Conservation (phyloP, 2,797 vertebrate genomes). For the Graptemys geographica region DNA sequence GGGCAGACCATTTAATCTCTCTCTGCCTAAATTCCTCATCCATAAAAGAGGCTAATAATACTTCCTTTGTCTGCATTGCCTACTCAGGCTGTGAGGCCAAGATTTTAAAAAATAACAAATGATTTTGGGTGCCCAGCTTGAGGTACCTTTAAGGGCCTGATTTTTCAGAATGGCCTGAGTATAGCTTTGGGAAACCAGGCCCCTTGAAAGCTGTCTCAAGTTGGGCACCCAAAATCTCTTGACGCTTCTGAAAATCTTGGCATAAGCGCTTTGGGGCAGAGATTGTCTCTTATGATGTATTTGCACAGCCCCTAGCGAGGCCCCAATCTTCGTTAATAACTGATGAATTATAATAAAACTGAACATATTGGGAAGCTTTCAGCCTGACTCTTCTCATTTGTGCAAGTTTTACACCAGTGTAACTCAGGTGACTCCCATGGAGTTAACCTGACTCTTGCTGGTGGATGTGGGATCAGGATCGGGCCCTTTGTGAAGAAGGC, state of each 20-base stretch:
- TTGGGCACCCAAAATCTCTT: background rate
- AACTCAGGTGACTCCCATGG: background rate
- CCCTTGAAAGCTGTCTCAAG: background rate
- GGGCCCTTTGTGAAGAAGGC: background rate
- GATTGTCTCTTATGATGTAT: rapidly evolving
- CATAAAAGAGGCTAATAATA: conserved; percentile 37
- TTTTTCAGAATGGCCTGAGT: background rate
- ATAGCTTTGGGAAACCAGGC: background rate
- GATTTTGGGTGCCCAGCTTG: rapidly evolving
- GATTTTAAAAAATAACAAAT: conserved; percentile 48
- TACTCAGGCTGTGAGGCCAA: conserved; percentile 45
- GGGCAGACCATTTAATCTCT: conserved; percentile 51
- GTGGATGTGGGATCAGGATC: background rate
- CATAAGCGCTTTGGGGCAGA: background rate
- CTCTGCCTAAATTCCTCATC: conserved; percentile 46
- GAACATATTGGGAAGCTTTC: background rate
- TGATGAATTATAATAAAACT: background rate
- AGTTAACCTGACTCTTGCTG: background rate
- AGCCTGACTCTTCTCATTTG: background rate
- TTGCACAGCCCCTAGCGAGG: background rate
- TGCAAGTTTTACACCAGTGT: background rate
- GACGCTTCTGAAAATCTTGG: background rate
- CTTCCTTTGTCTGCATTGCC: conserved; percentile 58
- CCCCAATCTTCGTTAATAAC: background rate
- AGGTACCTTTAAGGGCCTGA: background rate